Base-by-base conservation (phyloP, 2,797 vertebrate species). In the Syndactyla subalaris region DNA sequence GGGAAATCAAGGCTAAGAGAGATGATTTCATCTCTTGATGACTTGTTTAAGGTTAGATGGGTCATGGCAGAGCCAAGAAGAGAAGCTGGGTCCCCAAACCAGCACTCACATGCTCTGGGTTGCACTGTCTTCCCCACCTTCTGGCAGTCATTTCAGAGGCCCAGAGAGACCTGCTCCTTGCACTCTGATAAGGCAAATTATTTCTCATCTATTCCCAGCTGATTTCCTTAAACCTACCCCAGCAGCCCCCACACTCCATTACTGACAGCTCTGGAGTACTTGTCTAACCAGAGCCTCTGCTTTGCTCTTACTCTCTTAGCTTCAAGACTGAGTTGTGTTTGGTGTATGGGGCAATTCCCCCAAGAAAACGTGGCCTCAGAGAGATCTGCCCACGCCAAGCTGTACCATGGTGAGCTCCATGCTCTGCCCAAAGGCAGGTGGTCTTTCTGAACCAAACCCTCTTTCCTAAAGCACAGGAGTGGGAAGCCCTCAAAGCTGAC, bases 231-330 rank as follows among this genome's bases (percentile, higher is more conserved):
- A 90, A 75, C 52, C 88, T 74, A 66, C 71, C 88, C 75, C 85
- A 85, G 85, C 89, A 91, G 89, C 79, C 91, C 89, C 92, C 88
- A 77, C 46, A 1, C 70, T 74, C 55, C 70, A 77, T 89, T 85
- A 57, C 79, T 38, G 59, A 57, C 82, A 85, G 18, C 63, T 76
- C 77, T 1, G 16, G 66, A 79, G 34, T 86, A 86, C 92, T 46
- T 16, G 95, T 91, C 92, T 79, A 95, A 93, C 96, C 94, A 94
- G 95, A 94, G 77, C 77, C 86, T 93, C 96, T 52, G 88, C 96
- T 94, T 84, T 78, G 83, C 73, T 66, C 79, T 71, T 16, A 24
- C 67, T 59, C 54, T 82, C 92, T 55, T 79, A 63, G 78, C 85
- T 89, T 75, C 68, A n/a, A 63, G 74, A 58, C 45, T 3, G 30